Evolutionary conservation across 2,797 vertebrate genomes (phyloP).

Genomic region (Sebastes hopkinsi): DNA sequence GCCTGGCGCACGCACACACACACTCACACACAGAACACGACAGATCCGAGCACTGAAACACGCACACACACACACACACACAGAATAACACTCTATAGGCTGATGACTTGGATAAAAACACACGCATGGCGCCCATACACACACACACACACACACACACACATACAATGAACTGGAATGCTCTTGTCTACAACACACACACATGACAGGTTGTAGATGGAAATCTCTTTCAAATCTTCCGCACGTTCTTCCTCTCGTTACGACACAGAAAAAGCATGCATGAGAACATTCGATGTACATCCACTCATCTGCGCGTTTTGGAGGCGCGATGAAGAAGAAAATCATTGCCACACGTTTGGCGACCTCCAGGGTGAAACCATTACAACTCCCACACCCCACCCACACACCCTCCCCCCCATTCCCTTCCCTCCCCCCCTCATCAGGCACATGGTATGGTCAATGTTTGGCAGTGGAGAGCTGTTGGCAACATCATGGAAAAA

Average conservation of each 20-base stretch:
- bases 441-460: slow-evolving; percentile 82
- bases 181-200: slow-evolving; percentile 74
- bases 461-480: slow-evolving; percentile 84
- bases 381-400: neutral
- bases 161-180: slow-evolving; percentile 74
- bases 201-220: slow-evolving; percentile 67
- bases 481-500: slow-evolving; percentile 76
- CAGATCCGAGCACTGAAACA: slow-evolving; percentile 27
- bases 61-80: neutral
- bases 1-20: slow-evolving; percentile 1
- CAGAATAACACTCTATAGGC: slow-evolving; percentile 62
- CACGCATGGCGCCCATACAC: neutral
- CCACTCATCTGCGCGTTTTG: slow-evolving; percentile 25
- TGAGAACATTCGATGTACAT: slow-evolving; percentile 71
- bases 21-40: slow-evolving; percentile 16
- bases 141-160: slow-evolving; percentile 1
- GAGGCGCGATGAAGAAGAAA: slow-evolving; percentile 31
- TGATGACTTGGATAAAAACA: slow-evolving; percentile 58
- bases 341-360: slow-evolving; percentile 39
- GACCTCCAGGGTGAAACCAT: slow-evolving; percentile 43
- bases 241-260: slow-evolving; percentile 31
- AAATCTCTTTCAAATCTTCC: slow-evolving; percentile 59
- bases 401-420: neutral
- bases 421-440: slow-evolving; percentile 1
- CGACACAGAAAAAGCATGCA: slow-evolving; percentile 65